phyloP scores from a whole-genome alignment of 2,113 vertebrate genomes.

The Coreoperca whiteheadi region DNA sequence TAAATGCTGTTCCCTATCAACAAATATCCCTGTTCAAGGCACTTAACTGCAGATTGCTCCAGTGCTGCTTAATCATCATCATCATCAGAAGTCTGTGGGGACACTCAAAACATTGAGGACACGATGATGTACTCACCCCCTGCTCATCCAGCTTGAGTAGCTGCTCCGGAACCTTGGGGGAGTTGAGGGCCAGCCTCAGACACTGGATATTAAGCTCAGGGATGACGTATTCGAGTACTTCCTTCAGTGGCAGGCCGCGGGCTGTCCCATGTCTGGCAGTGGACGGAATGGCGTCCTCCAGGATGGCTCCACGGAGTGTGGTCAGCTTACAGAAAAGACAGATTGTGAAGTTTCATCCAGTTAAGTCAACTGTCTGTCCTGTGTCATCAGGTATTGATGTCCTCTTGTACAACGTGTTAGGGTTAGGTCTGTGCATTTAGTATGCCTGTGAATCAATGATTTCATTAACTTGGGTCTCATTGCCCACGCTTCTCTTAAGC shows the following conservation, averaged over 20 bases:
- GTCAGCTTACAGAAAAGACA: constrained; percentile 87
- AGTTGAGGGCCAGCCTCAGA: constrained; percentile 91
- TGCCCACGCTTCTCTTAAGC: neutral
- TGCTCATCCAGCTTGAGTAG: constrained; percentile 97
- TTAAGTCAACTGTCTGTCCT: neutral
- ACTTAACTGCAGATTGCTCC: constrained; percentile 4
- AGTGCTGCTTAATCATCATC: neutral
- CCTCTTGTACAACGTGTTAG: neutral
- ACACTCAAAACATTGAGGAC: neutral
- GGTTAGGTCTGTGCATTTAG: neutral
- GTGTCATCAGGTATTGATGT: neutral
- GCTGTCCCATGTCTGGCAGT: constrained; percentile 93
- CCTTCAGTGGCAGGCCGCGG: constrained; percentile 94
- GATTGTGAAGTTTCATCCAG: constrained; percentile 5
- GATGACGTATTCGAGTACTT: constrained; percentile 95
- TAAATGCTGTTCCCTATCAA: neutral
- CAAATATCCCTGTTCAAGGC: neutral
- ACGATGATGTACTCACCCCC: constrained; percentile 87
- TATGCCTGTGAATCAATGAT: neutral
- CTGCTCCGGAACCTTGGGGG: constrained; percentile 93
- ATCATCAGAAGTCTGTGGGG: neutral
- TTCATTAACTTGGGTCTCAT: constrained; percentile 5
- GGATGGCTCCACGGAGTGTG: constrained; percentile 94
- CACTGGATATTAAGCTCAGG: constrained; percentile 94
- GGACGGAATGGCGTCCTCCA: constrained; percentile 96